Percentiles rank a stretch among this genome's conserved stretches.
phyloP scores from a whole-genome alignment of 2,113 vertebrate species.

The Eira barbara region DNA sequence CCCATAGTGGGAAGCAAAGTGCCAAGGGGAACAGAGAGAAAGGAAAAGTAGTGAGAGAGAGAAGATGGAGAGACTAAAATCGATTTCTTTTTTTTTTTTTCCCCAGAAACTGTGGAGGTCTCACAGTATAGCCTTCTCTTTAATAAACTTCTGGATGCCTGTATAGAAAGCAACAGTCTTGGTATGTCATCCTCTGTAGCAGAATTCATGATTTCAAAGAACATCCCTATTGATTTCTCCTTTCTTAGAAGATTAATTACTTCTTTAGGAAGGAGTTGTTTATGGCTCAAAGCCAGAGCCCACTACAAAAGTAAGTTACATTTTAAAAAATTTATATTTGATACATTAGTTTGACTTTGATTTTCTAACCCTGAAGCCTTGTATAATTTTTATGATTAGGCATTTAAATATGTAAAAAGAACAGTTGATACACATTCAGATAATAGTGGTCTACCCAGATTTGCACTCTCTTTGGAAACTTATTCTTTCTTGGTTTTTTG shows the following conservation, averaged over 20 bases:
- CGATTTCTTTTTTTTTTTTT: neutral
- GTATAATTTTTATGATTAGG: neutral
- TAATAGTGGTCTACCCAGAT: neutral
- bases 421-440: neutral
- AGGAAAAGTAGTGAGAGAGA: neutral
- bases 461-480: neutral
- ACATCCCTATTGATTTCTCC: constrained; percentile 83
- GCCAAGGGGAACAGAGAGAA: neutral
- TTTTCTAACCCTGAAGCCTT: constrained; percentile 16
- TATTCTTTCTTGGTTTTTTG: neutral
- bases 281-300: constrained; percentile 91
- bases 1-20: neutral
- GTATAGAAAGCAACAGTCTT: constrained; percentile 88
- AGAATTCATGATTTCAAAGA: constrained; percentile 91
- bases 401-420: constrained; percentile 22
- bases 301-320: constrained; percentile 92
- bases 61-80: neutral
- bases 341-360: constrained; percentile 23
- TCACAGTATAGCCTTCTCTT: constrained; percentile 87
- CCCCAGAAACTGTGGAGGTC: constrained; percentile 82
- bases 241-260: constrained; percentile 89
- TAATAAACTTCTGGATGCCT: constrained; percentile 88
- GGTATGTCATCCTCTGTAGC: constrained; percentile 87
- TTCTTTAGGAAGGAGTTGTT: constrained; percentile 90
- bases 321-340: constrained; percentile 3